Base-by-base conservation (phyloP, 2,888 invertebrate genomes). In the Pyrrhosoma nymphula region DNA sequence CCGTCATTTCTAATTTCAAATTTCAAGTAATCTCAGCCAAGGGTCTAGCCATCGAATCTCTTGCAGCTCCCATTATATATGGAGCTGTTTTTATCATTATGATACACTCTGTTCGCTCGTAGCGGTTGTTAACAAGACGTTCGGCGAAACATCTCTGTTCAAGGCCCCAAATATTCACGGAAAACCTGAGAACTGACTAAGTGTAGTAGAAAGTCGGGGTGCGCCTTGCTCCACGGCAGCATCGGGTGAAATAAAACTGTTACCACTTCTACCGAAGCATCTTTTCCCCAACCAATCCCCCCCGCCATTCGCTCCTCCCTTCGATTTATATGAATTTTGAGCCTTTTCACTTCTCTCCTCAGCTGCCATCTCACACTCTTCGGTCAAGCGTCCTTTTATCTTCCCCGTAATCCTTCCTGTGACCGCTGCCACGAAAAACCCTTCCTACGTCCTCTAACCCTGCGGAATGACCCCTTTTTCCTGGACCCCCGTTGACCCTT, bases 401-500 rank as follows among this genome's bases (percentile, higher is more conserved):
- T 90, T 47, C 30, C 39, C 91, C 60, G 39, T 91, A 91, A 91
- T 91, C 91, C 91, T 63, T 56, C 60, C 60, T 35, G 39, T 4
- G 88, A 69, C 69, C 88, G 88, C 56, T 56, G 91, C 91, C 91
- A 91, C 63, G 91, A 63, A 63, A 39, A 91, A 60, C 91, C 56
- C 39, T 91, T 39, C n/a, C 26, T 69, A 4, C 69, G 69, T 69
- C 69, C 63, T 63, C 91, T 63, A 47, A 63, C 60, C 88, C 63
- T 23, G 10, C 26, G 69, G 35, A 39, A 35, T 60, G 63, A 60
- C 91, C 91, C 91, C 63, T 60, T 91, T 91, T 35, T 23, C 23
- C 8, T 47, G 91, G 91, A 91, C 91, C 91, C 91, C 91, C 91
- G 91, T 91, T 91, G 91, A 91, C 91, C 91, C 91, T 91, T 91